Evolutionary conservation across 2,888 invertebrate genomes (phyloP), one percentile per base, ranked within the genome.

Genomic region (Apamea sordens): DNA sequence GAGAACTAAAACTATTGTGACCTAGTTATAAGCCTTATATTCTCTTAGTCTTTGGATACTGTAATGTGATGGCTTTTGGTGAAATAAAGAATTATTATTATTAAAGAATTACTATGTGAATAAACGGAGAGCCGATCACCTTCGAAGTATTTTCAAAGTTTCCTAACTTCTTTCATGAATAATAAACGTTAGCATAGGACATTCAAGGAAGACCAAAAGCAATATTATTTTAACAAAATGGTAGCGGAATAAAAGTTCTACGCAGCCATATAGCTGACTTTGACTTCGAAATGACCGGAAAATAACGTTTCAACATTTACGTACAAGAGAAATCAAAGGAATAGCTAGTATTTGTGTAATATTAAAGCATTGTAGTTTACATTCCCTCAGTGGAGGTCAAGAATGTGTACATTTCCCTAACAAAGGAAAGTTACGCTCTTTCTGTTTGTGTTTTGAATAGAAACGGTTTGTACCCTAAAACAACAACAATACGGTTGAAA

Each of bases 381-480:
- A 85, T 85, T 85, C 82, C 77, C 56, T 67, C 36, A 85, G 67
- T 65, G 65, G 85, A 87, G 85, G 85, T 85, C 85, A 85, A 85
- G 88, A 87, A 85, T 85, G 88, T 85, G 85, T 87, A 85, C 82
- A 81, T 85, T 87, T 85, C 85, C 76, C 70, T 85, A 85, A 85
- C 85, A 85, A 85, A 87, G 85, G 88, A 87, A 87, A 87, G 88
- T 75, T 80, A 77, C 69, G 74, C 41, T 80, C 64, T 50, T 75
- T 77, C 84, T 73, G 72, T 87, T 85, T 74, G 53, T 74, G 81
- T 85, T 85, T 56, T 65, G 24, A 72, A 74, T 80, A 63, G 11
- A 72, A 86, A 77, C 63, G 72, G 63, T 85, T 77, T 73, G 41
- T 50, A 70, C 74, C 36, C 28, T 84, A 50, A 73, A 76, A 67